Base-by-base conservation (phyloP, 2,113 vertebrate genomes). In the Protomyctophum bolini region DNA sequence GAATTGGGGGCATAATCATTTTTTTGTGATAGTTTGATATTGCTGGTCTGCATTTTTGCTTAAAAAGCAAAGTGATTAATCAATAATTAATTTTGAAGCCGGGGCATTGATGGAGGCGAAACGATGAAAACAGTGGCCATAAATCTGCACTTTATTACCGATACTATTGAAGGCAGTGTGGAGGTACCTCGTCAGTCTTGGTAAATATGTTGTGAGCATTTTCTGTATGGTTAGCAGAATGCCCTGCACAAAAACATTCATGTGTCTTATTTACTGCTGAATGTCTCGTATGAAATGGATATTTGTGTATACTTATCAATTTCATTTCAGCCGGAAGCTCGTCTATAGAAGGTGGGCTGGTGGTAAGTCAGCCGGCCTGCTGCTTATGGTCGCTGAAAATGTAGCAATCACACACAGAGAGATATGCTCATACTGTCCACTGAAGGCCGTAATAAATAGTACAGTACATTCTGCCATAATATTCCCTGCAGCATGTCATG, bases 51-150 rank as follows among this genome's bases (percentile, higher is more conserved):
- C 92, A 91, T 93, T 93, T 94, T 94, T 92, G 87, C 89, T 93
- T 93, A 91, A 91, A 93, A 92, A 85, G 91, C 77, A 89, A 88
- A 93, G 92, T 88, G 91, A 93, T 93, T 92, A 93, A 94, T 94
- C 93, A 93, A 94, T 94, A 94, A 93, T 94, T 94, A 94, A 94
- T 94, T 91, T 93, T 92, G 88, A 92, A 92, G 83, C 91, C 33
- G 81, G 83, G 81, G 84, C 85, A 83, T 87, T 81, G 92, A 92
- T 89, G 81, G 88, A 92, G 89, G 87, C 86, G 68, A 91, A 92
- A 87, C 74, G 83, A 88, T 89, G 91, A 88, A 90, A 93, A 91
- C 89, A 90, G 92, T 93, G 85, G 83, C 89, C 86, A 93, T 94
- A 93, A 94, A 94, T 94, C 89, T 90, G 79, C 77, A 67, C 87